Conservation (phyloP, 1,140 invertebrate genomes). For the Trigoniulus corallinus region DNA sequence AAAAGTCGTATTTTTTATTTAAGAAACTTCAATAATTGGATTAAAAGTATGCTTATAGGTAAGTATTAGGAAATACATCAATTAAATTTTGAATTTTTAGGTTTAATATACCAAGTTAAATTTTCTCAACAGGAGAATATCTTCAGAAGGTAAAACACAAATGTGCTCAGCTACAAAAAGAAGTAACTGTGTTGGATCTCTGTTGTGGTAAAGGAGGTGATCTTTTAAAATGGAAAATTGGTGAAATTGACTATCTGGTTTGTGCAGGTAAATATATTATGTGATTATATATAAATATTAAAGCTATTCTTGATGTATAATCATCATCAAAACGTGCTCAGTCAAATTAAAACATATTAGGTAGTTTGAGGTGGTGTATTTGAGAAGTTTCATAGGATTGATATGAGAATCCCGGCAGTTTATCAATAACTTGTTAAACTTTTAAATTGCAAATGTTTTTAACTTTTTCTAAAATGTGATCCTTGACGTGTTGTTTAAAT, state of each 20-base stretch:
- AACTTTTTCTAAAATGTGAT: no score
- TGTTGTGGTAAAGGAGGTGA: conserved; percentile 91
- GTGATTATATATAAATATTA: not conserved
- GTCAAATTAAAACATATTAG: no score
- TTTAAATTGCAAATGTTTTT: no score
- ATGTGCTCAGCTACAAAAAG: conserved; percentile 34
- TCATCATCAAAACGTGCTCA: no score
- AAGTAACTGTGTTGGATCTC: conserved; percentile 37
- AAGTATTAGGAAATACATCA: conserved; percentile 16
- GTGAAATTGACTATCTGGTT: conserved; percentile 63
- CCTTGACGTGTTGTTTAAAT: no score
- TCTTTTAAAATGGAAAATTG: conserved; percentile 84
- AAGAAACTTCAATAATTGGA: conserved; percentile 98
- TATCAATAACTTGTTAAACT: no score
- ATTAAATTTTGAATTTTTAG: not conserved
- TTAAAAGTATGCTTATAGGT: conserved; percentile 87
- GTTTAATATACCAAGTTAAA: not conserved
- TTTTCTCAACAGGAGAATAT: conserved; percentile 18
- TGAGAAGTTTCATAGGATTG: no score
- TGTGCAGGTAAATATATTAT: conserved; percentile 44
- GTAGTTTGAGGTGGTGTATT: no score
- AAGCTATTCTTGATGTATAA: no score
- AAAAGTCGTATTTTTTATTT: conserved; percentile 81
- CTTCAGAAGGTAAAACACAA: conserved; percentile 31
- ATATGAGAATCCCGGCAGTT: no score